Evolutionary conservation across 2,113 vertebrate genomes (phyloP).

Genomic region (Paratilapia polleni): DNA sequence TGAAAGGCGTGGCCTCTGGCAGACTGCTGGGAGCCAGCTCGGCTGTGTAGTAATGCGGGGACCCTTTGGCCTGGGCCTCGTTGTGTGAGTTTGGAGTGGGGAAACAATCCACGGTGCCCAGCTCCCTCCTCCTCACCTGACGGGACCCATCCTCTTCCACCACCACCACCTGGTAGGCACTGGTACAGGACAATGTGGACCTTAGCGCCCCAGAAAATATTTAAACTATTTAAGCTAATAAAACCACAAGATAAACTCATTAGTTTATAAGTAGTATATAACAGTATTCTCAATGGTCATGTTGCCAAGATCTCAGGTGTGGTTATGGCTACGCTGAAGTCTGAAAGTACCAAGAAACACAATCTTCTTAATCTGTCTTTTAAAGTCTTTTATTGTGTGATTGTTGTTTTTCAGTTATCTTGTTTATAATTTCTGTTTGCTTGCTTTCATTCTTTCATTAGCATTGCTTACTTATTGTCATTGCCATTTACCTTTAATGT

Average conservation of each 20-base stretch:
- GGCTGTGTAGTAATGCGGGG: slow-evolving; percentile 89
- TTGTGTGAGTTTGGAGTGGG: slow-evolving; percentile 85
- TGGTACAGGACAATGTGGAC: slow-evolving; percentile 44
- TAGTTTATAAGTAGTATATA: background rate
- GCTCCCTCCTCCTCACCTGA: slow-evolving; percentile 85
- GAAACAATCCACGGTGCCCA: slow-evolving; percentile 88
- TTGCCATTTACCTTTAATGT: background rate
- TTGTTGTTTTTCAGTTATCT: background rate
- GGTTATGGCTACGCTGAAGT: no score
- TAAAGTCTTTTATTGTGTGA: background rate
- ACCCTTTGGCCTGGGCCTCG: slow-evolving; percentile 81
- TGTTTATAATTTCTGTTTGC: background rate
- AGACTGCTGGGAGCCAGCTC: slow-evolving; percentile 92
- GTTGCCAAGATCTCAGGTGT: background rate
- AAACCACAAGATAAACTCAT: background rate
- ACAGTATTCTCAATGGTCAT: background rate
- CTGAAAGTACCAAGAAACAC: no score
- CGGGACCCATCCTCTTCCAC: slow-evolving; percentile 87
- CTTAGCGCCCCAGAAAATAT: background rate
- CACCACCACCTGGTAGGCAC: slow-evolving; percentile 94
- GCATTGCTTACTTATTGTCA: background rate
- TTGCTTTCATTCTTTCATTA: background rate
- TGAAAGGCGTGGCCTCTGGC: slow-evolving; percentile 91
- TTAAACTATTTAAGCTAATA: no score
- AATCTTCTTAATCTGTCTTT: no score